These are phyloP conservation scores for Hozukius guyotensis DNA, from an alignment of 2,797 vertebrate genomes.

Conservation along the genomic window DNA sequence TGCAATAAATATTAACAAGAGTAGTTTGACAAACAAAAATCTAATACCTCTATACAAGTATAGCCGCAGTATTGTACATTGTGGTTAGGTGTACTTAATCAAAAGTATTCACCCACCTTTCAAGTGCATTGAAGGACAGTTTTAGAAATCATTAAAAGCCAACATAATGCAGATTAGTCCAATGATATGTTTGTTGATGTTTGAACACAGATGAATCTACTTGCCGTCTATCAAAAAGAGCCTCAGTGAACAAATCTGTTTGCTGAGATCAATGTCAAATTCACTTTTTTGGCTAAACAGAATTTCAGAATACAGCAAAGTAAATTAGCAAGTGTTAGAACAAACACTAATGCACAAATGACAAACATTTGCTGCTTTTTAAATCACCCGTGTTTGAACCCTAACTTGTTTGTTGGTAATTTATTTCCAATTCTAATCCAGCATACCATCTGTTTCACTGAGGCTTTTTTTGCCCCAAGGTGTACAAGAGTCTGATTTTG, in stretches of 20 bases:
- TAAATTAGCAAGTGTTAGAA: background rate
- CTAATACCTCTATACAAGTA: background rate
- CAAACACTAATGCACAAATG: background rate
- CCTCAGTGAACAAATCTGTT: background rate
- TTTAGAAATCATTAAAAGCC: constrained; percentile 12
- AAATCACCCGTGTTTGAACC: background rate
- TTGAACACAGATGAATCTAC: background rate
- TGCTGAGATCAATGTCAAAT: background rate
- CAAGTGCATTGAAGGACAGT: constrained; percentile 10
- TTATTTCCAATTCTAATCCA: background rate
- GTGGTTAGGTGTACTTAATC: background rate
- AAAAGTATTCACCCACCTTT: background rate
- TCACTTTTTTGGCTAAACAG: background rate
- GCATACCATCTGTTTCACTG: background rate
- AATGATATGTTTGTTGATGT: background rate
- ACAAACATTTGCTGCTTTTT: constrained; percentile 16
- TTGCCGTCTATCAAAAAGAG: background rate
- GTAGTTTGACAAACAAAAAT: background rate
- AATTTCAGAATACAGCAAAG: background rate
- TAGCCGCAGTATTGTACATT: background rate
- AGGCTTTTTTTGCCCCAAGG: background rate
- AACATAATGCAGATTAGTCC: background rate
- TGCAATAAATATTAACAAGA: constrained; percentile 13
- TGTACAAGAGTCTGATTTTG: background rate
- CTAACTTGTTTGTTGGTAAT: background rate